These are phyloP conservation scores for Bellardia bayeri DNA, from an alignment of 2,888 invertebrate species.

Conservation along the genomic window DNA sequence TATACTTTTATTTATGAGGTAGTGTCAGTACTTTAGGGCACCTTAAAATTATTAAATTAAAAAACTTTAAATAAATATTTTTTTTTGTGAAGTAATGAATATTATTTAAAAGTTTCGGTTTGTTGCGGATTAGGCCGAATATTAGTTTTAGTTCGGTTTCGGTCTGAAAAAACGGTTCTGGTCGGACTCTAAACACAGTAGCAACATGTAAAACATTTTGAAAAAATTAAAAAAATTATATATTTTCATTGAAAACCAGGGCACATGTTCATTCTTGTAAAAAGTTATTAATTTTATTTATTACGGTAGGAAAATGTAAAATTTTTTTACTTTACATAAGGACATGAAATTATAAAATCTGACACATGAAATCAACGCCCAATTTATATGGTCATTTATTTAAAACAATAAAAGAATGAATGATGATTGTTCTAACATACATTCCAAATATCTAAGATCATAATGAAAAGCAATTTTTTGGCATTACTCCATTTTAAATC, in stretches of 20 bases:
- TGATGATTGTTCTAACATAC: constrained; percentile 10
- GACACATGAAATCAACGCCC: constrained; percentile 19
- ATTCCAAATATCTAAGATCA: background rate
- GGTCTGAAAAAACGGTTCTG: too few species aligned
- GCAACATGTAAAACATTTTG: background rate
- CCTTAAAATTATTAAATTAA: too few species aligned
- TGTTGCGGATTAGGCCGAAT: too few species aligned
- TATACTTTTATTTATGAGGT: too few species aligned
- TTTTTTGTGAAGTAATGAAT: too few species aligned
- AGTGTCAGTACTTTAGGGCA: too few species aligned
- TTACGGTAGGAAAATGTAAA: too few species aligned
- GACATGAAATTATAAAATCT: background rate
- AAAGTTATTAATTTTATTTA: background rate
- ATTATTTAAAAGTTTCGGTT: too few species aligned
- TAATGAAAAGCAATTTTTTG: background rate
- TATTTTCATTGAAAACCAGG: background rate
- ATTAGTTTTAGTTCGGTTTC: too few species aligned
- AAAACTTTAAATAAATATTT: too few species aligned
- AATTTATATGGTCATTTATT: constrained; percentile 40
- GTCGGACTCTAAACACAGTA: background rate
- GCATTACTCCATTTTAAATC: constrained; percentile 41
- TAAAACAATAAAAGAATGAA: constrained; percentile 21
- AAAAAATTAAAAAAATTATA: background rate
- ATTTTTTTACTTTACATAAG: background rate
- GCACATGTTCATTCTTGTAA: background rate